These are phyloP conservation scores for Garrulus glandarius DNA, from an alignment of 2,797 vertebrate genomes.

Conservation along the genomic window DNA sequence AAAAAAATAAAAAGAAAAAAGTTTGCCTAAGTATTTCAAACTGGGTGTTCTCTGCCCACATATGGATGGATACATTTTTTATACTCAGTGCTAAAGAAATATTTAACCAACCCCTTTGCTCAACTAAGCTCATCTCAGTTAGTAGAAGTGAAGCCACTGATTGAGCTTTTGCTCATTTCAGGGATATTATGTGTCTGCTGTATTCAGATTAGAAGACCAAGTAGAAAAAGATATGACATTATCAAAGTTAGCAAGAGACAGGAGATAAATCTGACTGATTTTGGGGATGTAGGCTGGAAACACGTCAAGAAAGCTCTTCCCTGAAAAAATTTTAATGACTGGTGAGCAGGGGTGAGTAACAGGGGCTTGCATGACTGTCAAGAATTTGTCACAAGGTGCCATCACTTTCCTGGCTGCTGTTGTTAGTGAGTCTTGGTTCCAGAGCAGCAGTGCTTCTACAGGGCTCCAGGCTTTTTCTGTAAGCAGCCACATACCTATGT, in stretches of 20 bases:
- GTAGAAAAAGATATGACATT: neutral
- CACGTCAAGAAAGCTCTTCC: neutral
- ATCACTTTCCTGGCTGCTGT: neutral
- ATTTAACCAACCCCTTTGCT: neutral
- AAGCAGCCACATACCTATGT: neutral
- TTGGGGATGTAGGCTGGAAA: neutral
- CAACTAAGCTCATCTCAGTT: neutral
- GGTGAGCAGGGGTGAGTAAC: neutral
- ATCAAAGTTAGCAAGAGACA: neutral
- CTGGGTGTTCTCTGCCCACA: slow-evolving; percentile 21
- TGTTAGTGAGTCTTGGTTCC: neutral
- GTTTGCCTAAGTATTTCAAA: slow-evolving; percentile 17
- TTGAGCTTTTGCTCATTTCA: neutral
- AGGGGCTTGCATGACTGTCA: neutral
- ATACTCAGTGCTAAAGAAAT: neutral
- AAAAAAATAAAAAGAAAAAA: neutral
- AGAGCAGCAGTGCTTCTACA: neutral
- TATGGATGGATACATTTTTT: neutral
- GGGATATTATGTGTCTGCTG: neutral
- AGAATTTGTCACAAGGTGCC: neutral
- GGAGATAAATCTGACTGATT: neutral
- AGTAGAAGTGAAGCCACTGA: neutral
- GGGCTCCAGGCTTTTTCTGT: neutral
- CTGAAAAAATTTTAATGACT: neutral
- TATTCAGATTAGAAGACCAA: neutral